Base-by-base conservation (phyloP, 2,888 invertebrate genomes). In the Coelinius sp. region DNA sequence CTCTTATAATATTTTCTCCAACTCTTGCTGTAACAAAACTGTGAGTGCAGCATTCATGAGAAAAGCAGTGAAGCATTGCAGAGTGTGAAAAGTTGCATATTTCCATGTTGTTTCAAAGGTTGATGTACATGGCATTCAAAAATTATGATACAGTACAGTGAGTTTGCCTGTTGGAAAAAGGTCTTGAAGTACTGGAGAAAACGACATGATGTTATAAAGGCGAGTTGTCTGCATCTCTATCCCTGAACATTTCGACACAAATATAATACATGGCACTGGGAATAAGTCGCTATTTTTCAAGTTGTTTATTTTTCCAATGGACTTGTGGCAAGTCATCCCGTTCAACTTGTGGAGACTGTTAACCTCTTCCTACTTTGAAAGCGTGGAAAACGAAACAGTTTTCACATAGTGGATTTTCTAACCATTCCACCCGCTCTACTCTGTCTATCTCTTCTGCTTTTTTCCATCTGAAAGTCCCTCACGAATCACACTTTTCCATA, bases 231-330 rank as follows among this genome's bases (percentile, higher is more conserved):
- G 35, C 5, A 22, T 52, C 1, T 52, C 20, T 24, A 52, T 22
- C n/a, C 12, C 20, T 52, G 10, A 10, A 17, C 12, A 22, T 14
- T 25, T 24, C 10, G 27, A 10, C n/a, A 6, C n/a, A 25, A 24
- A 25, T 56, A 27, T 56, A 56, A 56, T 12, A 56, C 27, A 56
- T n/a, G 52, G 56, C 56, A 17, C 27, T 10, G 17, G 31, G 17
- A 14, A 27, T 56, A 31, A 56, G 56, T 17, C 25, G 56, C 56
- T 56, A 56, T 56, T 56, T 56, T 14, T n/a, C 8, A 56, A 27
- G 14, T 56, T 56, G 27, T 69, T 69, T 69, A 69, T 69, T 69
- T 63, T 69, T 62, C 22, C 22, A 49, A 49, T 17, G 46, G 68
- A 62, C 59, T 68, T 68, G 59, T 46, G 67, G 52, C 67, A 68